Base-by-base conservation (phyloP, 37 sponge, comb jelly and placozoan genomes). In the Halichondria panicea region DNA sequence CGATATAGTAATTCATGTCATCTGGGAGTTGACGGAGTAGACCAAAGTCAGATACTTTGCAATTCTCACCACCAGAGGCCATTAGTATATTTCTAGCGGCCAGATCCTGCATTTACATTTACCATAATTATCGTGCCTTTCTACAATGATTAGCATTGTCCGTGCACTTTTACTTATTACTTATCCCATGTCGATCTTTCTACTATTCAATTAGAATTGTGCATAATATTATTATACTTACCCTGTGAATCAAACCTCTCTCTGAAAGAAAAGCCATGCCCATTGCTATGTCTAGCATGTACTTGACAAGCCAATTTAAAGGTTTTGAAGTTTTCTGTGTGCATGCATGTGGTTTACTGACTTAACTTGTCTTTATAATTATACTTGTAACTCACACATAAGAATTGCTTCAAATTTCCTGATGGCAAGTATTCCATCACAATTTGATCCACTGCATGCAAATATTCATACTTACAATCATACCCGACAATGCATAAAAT, bases 231-330 rank as follows among this genome's bases (percentile, higher is more conserved):
- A n/a, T n/a, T n/a, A n/a, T n/a, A n/a, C n/a, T 74, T 43, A 87
- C 87, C 43, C 87, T 53, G 52, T 87, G 87, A 3, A 87, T 62
- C 35, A 87, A 41, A 24, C 87, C 87, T 33, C 57, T 80, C 70
- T 80, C 80, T 55, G 87, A 72, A 43, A 87, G 30, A 61, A 80
- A 87, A 56, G 80, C 81, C 87, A 87, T 87, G 36, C 81, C 87
- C 68, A 74, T 62, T 3, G 81, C 81, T n/a, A 87, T 59, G 45
- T 87, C 87, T 45, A 41, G 55, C 87, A 87, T 87, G 63, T 74
- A 87, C 60, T 80, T 87, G 30, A 87, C 55, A 39, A 87, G 64
- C 24, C 21, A 59, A 7, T 72, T 52, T 30, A 52, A 45, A 35
- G 79, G 50, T 4, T 32, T 71, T 12, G 69, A 12, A 24, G 27